phyloP scores from a whole-genome alignment of 2,888 invertebrate genomes.

The Ichneumon xanthorius region DNA sequence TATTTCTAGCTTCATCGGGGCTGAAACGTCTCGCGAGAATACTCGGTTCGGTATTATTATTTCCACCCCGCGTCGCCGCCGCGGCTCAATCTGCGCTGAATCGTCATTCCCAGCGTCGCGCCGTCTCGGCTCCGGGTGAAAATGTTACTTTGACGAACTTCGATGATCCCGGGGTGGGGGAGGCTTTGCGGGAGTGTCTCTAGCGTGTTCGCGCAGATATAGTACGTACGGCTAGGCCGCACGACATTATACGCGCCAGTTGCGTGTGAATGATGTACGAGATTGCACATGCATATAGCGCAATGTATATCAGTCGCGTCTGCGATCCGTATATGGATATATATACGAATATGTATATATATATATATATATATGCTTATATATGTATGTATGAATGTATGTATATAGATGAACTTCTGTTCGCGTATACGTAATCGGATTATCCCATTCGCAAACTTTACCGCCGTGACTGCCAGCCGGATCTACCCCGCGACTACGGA shows the following conservation, averaged over 20 bases:
- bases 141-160: constrained; percentile 45
- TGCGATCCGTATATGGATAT: constrained; percentile 21
- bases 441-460: constrained; percentile 68
- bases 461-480: constrained; percentile 68
- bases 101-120: not conserved
- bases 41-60: not conserved
- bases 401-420: constrained; percentile 43
- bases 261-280: constrained; percentile 67
- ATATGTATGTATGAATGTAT: constrained; percentile 1
- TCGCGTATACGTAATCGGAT: constrained; percentile 66
- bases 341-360: not conserved
- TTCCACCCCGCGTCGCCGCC: not conserved
- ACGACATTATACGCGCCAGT: constrained; percentile 66
- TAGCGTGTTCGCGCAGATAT: constrained; percentile 54
- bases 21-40: not conserved
- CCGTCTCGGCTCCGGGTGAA: not conserved
- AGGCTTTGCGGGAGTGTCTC: constrained; percentile 42
- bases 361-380: constrained; percentile 3
- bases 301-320: constrained; percentile 39
- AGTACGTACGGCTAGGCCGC: constrained; percentile 48
- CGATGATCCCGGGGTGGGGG: constrained; percentile 39
- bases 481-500: constrained; percentile 55
- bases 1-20: constrained; percentile 5
- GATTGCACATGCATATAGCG: constrained; percentile 30
- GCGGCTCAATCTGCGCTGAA: not conserved